phyloP scores from a whole-genome alignment of 2,888 invertebrate genomes.

The Calliphora vomitoria region DNA sequence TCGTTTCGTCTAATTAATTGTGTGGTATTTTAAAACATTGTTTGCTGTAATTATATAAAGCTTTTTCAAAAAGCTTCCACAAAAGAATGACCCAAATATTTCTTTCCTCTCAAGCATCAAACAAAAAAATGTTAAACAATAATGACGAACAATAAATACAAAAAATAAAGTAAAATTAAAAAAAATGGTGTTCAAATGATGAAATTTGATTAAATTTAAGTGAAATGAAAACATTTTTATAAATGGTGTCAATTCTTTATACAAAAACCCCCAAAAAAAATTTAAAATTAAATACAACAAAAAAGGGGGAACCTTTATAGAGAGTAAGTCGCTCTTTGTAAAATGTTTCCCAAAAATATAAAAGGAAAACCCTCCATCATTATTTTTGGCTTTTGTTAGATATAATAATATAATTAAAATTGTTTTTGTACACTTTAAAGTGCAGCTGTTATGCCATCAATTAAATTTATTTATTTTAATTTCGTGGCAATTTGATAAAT shows the following conservation, averaged over 20 bases:
- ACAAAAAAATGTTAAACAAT: constrained; percentile 1
- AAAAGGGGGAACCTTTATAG: background rate
- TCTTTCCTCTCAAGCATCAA: constrained; percentile 4
- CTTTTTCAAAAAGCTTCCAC: constrained; percentile 35
- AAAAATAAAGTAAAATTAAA: background rate
- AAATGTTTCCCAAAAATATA: background rate
- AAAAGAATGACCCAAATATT: constrained; percentile 49
- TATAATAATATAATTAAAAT: constrained; percentile 1
- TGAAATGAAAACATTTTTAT: constrained; percentile 60
- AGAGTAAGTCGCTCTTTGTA: background rate
- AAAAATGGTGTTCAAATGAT: constrained; percentile 38
- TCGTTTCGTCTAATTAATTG: constrained; percentile 67
- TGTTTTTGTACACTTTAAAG: background rate
- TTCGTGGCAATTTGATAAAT: constrained; percentile 38
- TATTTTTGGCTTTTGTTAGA: background rate
- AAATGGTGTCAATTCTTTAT: constrained; percentile 57
- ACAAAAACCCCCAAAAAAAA: constrained; percentile 29
- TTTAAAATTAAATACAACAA: background rate
- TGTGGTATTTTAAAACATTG: constrained; percentile 65
- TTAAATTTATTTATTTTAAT: constrained; percentile 27
- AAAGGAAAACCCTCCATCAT: background rate
- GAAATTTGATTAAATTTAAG: constrained; percentile 48
- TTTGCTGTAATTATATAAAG: constrained; percentile 63
- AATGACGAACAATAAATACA: constrained; percentile 7
- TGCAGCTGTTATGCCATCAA: constrained; percentile 29